phyloP scores from a whole-genome alignment of 1,140 invertebrate species.

The Drosophila cardini region DNA sequence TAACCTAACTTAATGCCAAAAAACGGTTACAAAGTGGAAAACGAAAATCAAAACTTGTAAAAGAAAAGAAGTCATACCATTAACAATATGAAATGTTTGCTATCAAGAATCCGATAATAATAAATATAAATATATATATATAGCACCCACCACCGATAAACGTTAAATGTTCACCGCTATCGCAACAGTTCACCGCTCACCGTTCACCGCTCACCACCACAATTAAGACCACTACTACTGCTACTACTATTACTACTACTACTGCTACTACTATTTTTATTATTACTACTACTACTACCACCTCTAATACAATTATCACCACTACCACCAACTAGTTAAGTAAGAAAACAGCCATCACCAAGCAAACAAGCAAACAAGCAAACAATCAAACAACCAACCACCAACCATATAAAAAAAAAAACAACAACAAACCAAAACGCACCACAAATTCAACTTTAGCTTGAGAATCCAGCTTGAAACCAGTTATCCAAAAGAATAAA shows the following conservation, averaged over 20 bases:
- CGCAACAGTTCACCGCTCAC: constrained; percentile 48
- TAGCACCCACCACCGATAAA: constrained; percentile 44
- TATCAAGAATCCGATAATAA: constrained; percentile 32
- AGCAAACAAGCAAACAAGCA: constrained; percentile 18
- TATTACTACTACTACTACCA: constrained; percentile 44
- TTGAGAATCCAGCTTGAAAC: constrained; percentile 28
- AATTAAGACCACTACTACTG: constrained; percentile 20
- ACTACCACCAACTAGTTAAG: constrained; percentile 18
- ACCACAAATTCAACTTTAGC: constrained; percentile 19
- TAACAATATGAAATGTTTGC: constrained; percentile 11
- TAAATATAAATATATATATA: too few species aligned
- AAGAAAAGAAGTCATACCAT: neutral
- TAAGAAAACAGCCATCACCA: constrained; percentile 28
- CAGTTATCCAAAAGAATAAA: constrained; percentile 34
- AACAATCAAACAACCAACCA: constrained; percentile 37
- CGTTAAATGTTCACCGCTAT: constrained; percentile 52
- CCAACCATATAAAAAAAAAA: too few species aligned
- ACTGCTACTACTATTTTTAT: constrained; percentile 34
- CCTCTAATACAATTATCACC: constrained; percentile 16
- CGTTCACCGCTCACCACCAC: neutral
- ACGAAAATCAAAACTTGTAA: constrained; percentile 1
- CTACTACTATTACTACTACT: constrained; percentile 22
- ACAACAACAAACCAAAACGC: too few species aligned
- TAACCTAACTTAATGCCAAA: constrained; percentile 12
- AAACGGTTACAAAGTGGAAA: constrained; percentile 14